These are phyloP conservation scores for Lycophotia porphyrea DNA, from an alignment of 2,888 invertebrate species.

Conservation along the genomic window DNA sequence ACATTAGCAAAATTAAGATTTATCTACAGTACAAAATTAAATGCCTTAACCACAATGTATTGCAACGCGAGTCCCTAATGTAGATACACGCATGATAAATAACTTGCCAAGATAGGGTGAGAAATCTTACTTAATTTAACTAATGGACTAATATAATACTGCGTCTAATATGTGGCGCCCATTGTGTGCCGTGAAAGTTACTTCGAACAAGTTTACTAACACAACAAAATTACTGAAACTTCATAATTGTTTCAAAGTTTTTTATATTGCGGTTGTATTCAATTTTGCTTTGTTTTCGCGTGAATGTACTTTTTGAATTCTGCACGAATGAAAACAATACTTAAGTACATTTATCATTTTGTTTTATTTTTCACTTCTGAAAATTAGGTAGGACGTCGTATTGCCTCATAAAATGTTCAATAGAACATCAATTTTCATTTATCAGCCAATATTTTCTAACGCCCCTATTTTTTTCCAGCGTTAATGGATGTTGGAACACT, in stretches of 20 bases:
- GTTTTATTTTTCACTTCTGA: conserved; percentile 36
- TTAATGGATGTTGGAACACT: conserved; percentile 68
- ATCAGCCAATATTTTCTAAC: conserved; percentile 69
- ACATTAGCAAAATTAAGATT: conserved; percentile 85
- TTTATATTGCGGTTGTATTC: conserved; percentile 66
- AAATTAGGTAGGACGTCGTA: conserved; percentile 34
- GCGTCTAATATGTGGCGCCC: conserved; percentile 72
- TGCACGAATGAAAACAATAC: conserved; percentile 9
- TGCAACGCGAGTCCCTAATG: conserved; percentile 81
- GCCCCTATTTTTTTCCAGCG: conserved; percentile 70
- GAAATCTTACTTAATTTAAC: conserved; percentile 88
- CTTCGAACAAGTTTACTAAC: conserved; percentile 67
- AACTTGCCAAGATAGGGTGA: conserved; percentile 84
- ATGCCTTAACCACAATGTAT: conserved; percentile 87
- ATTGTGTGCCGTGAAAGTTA: conserved; percentile 70
- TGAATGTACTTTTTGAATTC: conserved; percentile 44
- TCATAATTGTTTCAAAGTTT: conserved; percentile 72
- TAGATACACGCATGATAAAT: conserved; percentile 85
- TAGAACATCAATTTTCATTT: conserved; percentile 57
- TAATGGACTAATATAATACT: conserved; percentile 85
- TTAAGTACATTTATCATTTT: conserved; percentile 5
- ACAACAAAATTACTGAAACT: conserved; percentile 72
- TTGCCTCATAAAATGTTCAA: conserved; percentile 45
- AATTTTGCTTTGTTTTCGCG: conserved; percentile 56
- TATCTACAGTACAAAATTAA: conserved; percentile 84